Percentiles rank a stretch among this genome's conserved stretches.
phyloP scores from a whole-genome alignment of 2,113 vertebrate species.

The Emydura subglobosa region DNA sequence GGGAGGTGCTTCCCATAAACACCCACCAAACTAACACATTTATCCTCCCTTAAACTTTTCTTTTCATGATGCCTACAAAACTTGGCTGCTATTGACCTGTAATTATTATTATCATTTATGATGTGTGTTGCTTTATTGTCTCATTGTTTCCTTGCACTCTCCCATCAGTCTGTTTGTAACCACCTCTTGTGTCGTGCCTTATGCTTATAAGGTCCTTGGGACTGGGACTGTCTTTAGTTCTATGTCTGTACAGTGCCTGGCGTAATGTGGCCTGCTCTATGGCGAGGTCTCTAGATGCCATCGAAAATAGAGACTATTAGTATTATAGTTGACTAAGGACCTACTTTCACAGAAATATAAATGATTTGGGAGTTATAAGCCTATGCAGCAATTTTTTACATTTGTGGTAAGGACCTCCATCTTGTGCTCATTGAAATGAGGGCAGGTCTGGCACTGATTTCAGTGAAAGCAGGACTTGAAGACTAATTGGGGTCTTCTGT shows the following conservation, averaged over 20 bases:
- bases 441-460: accelerated
- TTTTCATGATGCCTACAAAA: background rate
- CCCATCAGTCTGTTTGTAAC: background rate
- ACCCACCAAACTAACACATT: background rate
- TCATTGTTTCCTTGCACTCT: background rate
- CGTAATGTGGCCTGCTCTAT: background rate
- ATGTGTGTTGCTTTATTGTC: no score
- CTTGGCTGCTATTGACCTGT: background rate
- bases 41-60: background rate
- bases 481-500: no score
- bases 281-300: background rate
- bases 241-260: background rate
- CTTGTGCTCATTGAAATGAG: accelerated
- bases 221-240: background rate
- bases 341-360: background rate
- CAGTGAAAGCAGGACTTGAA: background rate
- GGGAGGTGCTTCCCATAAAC: background rate
- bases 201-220: background rate
- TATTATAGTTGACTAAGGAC: background rate
- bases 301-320: background rate
- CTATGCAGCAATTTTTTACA: background rate
- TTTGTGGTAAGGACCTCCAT: background rate
- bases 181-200: background rate
- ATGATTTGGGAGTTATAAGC: background rate
- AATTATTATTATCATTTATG: no score